Base-by-base conservation (phyloP, 2,113 vertebrate genomes). In the Jaculus jaculus region DNA sequence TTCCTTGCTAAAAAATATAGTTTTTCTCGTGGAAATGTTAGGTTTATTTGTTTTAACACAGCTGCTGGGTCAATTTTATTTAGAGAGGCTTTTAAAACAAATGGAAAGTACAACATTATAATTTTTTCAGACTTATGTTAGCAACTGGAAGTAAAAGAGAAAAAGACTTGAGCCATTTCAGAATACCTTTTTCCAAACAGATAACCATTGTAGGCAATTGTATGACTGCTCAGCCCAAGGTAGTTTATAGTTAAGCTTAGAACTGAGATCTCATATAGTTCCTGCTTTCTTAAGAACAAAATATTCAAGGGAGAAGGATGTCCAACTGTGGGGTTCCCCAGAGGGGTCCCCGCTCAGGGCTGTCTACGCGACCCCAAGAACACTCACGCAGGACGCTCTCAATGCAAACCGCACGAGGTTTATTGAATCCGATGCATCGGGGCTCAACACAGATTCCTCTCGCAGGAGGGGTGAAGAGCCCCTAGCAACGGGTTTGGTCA, bases 31-130 rank as follows among this genome's bases (percentile, higher is more conserved):
- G 42, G 71, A 93, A 47, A 26, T 78, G 69, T 82, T 92, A 61
- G 11, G 16, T 42, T 94, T 82, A 58, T 51, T 75, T 63, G 78
- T 93, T 92, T 95, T 87, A 92, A 94, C 16, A 32, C 37, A 78
- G 32, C 54, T 72, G 18, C 58, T 72, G 24, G 39, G 73, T 75
- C 69, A 82, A 51, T 94, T 84, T 84, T 74, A 93, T 90, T 92
- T 87, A 89, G 85, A 72, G 47, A 94, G 5, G 51, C 0, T 82
- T 95, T 96, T 95, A 47, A 95, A 95, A 73, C 10, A n/a, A 90
- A 91, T 66, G 83, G 92, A 85, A 85, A 73, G 2, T 12, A 54
- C 39, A 83, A 51, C 93, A 88, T 73, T 30, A 77, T 34, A 83
- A 87, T 89, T 87, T 90, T 94, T 71, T 91, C 39, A 39, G 10